These are phyloP conservation scores for Callithrix jacchus DNA, from an alignment of 2,113 vertebrate genomes.

Conservation along the genomic window DNA sequence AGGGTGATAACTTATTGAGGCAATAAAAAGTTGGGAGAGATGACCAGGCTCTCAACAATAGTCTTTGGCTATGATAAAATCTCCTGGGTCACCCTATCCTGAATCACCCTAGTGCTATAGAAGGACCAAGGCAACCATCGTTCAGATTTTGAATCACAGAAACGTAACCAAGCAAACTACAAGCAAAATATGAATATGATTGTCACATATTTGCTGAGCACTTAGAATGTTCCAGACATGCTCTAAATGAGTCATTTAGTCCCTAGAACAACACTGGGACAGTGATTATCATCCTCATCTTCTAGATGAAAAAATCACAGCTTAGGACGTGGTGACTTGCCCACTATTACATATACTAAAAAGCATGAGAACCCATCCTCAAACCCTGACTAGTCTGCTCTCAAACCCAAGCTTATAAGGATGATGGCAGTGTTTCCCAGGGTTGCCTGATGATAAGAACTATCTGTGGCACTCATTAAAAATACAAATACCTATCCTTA, in stretches of 20 bases:
- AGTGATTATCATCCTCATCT: background rate
- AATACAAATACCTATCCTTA: background rate
- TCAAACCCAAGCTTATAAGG: background rate
- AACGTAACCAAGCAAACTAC: background rate
- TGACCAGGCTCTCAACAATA: background rate
- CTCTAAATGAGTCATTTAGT: background rate
- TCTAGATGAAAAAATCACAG: background rate
- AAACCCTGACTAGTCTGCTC: background rate
- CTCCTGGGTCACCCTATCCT: background rate
- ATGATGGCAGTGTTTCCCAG: background rate
- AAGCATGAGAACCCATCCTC: background rate
- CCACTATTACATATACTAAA: background rate
- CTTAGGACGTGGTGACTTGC: background rate
- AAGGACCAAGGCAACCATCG: background rate
- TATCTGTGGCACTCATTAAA: background rate
- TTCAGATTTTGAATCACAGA: background rate
- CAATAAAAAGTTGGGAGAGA: background rate
- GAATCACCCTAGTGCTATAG: background rate
- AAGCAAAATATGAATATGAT: background rate
- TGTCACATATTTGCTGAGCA: background rate
- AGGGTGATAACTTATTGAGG: background rate
- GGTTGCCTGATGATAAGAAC: background rate
- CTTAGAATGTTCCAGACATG: background rate
- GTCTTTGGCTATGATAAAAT: background rate
- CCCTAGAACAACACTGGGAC: background rate